A percentile compares a stretch with the other conserved stretches of the same genome.
phyloP scores from a whole-genome alignment of 2,113 vertebrate species.

The Neotragus pygmaeus region DNA sequence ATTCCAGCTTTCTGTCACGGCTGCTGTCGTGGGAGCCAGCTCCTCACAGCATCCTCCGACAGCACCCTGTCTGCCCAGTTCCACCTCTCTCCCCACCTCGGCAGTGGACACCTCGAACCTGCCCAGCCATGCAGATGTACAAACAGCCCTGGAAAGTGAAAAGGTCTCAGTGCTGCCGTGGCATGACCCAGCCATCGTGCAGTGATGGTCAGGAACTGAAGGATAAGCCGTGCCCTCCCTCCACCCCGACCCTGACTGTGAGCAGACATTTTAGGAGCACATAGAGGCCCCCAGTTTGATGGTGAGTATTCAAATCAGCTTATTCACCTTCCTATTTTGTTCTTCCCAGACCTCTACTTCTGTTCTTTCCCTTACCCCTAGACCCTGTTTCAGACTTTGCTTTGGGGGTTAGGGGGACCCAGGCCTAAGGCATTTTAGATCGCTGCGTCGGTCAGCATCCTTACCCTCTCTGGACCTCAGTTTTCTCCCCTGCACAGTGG shows the following conservation, averaged over 20 bases:
- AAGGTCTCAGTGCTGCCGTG: neutral
- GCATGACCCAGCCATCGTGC: neutral
- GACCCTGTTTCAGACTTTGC: neutral
- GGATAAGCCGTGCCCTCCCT: too few species aligned
- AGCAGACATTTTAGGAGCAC: neutral
- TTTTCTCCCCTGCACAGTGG: neutral
- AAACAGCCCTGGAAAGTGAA: neutral
- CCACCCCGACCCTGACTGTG: accelerated
- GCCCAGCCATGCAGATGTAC: neutral
- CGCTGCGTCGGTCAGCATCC: neutral
- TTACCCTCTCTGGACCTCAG: neutral
- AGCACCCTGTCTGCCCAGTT: too few species aligned
- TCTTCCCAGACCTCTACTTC: neutral
- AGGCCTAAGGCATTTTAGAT: neutral
- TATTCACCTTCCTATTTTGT: neutral
- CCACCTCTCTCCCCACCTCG: accelerated
- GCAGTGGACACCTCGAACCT: neutral
- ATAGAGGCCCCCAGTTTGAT: too few species aligned
- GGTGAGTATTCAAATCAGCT: too few species aligned
- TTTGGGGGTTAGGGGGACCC: too few species aligned
- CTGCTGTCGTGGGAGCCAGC: neutral
- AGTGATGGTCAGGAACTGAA: neutral
- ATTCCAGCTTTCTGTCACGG: neutral
- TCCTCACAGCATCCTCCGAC: neutral
- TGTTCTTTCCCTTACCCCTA: neutral